Evolutionary conservation across 2,888 invertebrate species (phyloP), one percentile per base, ranked within the genome.

Genomic region (Crossocerus cetratus): DNA sequence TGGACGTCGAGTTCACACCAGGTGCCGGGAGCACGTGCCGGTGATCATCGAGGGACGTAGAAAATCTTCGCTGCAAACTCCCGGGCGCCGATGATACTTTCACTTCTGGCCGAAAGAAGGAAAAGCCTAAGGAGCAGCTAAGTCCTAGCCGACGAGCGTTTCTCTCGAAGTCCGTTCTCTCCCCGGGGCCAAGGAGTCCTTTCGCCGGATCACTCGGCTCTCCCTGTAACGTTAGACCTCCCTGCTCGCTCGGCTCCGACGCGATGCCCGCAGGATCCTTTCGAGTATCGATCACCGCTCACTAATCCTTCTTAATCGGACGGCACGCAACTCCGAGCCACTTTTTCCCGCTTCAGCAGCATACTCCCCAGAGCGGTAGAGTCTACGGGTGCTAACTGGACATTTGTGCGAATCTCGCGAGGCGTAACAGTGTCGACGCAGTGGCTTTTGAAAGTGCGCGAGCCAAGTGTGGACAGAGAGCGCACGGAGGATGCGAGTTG

Each of bases 11-110:
- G n/a, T 49, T 57, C 42, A 42, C 60, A 45, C 43, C 54, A 58
- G 5, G 16, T 16, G 16, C 49, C 23, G 49, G 18, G 42, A 59
- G 59, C 76, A 76, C 76, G 74, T 74, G 74, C 65, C 3, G 32
- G 8, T 65, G 65, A 45, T 58, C 76, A 74, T 74, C 58, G 65
- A 67, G 67, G 43, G 45, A 49, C 49, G n/a, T n/a, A 55, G 55
- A 76, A 32, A 32, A 32, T 64, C 64, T 55, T 64, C 58, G 13
- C 53, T 62, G 43, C 53, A 22, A 21, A 8, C 18, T 55, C 54
- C 42, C 32, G 23, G 44, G 23, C 57, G 32, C 18, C 43, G 20
- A 22, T 61, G 64, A 44, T 63, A 74, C 74, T 74, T 75, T 75
- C 75, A 73, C 73, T 69, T 66, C 60, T 43, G 14, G 45, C 54